A percentile compares a stretch with the other conserved stretches of the same genome.
phyloP scores from a whole-genome alignment of 2,888 invertebrate genomes.

The Thymelicus sylvestris region DNA sequence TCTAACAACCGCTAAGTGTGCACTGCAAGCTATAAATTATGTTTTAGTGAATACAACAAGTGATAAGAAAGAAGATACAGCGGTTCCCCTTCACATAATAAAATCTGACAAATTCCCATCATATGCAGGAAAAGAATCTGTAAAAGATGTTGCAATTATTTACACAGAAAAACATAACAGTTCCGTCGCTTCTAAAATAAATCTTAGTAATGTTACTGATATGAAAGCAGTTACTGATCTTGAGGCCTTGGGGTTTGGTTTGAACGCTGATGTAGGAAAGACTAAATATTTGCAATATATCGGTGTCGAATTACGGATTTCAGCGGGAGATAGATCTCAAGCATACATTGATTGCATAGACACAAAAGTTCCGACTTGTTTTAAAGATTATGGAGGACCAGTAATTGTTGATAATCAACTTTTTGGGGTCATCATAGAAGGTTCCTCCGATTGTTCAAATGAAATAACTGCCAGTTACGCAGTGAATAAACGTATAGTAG shows the following conservation, averaged over 20 bases:
- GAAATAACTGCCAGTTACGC: conserved; percentile 67
- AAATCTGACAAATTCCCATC: conserved; percentile 72
- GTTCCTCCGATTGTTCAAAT: conserved; percentile 64
- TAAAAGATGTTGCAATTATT: conserved; percentile 69
- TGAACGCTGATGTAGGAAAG: conserved; percentile 67
- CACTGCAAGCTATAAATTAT: conserved; percentile 57
- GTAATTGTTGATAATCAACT: conserved; percentile 66
- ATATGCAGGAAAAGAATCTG: conserved; percentile 52
- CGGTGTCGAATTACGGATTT: conserved; percentile 59
- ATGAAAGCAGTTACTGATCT: conserved; percentile 56
- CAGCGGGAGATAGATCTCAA: conserved; percentile 44
- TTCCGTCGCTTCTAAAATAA: conserved; percentile 63
- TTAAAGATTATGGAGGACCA: conserved; percentile 73
- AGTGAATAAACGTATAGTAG: conserved; percentile 64
- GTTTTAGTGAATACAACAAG: conserved; percentile 67
- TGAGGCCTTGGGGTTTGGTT: conserved; percentile 70
- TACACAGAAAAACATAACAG: conserved; percentile 70
- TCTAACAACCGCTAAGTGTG: conserved; percentile 69
- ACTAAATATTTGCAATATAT: conserved; percentile 65
- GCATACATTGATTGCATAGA: conserved; percentile 73
- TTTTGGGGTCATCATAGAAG: conserved; percentile 65
- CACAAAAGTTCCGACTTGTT: conserved; percentile 71
- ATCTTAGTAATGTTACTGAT: conserved; percentile 63
- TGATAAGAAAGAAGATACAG: conserved; percentile 59
- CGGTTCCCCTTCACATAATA: conserved; percentile 59